Base-by-base conservation (phyloP, 1,140 invertebrate genomes). In the Mylabris phalerata region DNA sequence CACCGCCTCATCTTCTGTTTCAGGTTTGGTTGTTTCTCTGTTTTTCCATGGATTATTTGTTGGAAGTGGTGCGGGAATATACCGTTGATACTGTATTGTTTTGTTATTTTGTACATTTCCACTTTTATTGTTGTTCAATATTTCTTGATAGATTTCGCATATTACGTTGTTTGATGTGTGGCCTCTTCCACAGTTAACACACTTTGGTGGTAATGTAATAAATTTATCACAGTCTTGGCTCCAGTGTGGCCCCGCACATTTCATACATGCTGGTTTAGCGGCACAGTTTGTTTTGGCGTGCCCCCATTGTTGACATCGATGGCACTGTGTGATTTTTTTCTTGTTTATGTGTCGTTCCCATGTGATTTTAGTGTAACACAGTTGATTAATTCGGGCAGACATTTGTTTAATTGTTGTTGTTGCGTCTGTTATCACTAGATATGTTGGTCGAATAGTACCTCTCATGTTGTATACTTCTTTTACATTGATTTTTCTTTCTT, bases 251-350 rank as follows among this genome's bases (percentile, higher is more conserved):
- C 54, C 62, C 19, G 66, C 65, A 60, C 73, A 75, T 67, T 75
- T 74, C 0, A 75, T 38, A 25, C 71, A 73, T 9, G 9, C 50
- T 9, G 67, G 60, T 5, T 59, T 58, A 24, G 38, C 56, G 26
- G 58, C 60, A 38, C 73, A 74, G 41, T 71, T 70, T 2, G 38
- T 9, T 3, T 65, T 67, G 1, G 69, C 67, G 50, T 75, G 68
- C n/a, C 69, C 69, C 66, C 65, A 75, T 10, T 67, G 46, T 64
- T 75, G 73, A 27, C 70, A 74, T 10, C 60, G 61, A 19, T 70
- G 67, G 43, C 67, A 73, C 47, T 72, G 69, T 2, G 61, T 65
- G 1, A 67, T 50, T 57, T 41, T 50, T 40, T 52, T 67, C 45
- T 62, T 67, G 3, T 60, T 67, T 0, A 42, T 48, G 24, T 66